These are phyloP conservation scores for sheep (Ovis aries) DNA, from an alignment of 2,113 vertebrate species.

Conservation along the genomic window ARS-UI_Ramb_v3.0 NC_056056.1:82068001-82068500, in stretches of 20 bases:
- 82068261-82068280: background rate
- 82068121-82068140: slow-evolving; percentile 21
- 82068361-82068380: too few relatives aligned
- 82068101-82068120: slow-evolving; percentile 50
- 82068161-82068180: background rate
- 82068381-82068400: background rate
- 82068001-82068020: background rate
- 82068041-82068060: background rate
- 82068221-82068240: background rate
- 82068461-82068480: background rate
- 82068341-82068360: background rate
- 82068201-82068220: background rate
- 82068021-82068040: slow-evolving; percentile 63
- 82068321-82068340: background rate
- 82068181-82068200: background rate
- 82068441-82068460: background rate
- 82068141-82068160: slow-evolving; percentile 58
- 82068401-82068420: background rate
- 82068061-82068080: slow-evolving; percentile 58
- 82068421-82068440: background rate
- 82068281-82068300: background rate
- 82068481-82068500: background rate
- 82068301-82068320: background rate
- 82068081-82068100: slow-evolving; percentile 67
- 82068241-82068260: background rate